Percentiles rank a stretch among this genome's conserved stretches.
Evolutionary conservation across 1,140 invertebrate species (phyloP).

Genomic region (Leptopilina boulardi): DNA sequence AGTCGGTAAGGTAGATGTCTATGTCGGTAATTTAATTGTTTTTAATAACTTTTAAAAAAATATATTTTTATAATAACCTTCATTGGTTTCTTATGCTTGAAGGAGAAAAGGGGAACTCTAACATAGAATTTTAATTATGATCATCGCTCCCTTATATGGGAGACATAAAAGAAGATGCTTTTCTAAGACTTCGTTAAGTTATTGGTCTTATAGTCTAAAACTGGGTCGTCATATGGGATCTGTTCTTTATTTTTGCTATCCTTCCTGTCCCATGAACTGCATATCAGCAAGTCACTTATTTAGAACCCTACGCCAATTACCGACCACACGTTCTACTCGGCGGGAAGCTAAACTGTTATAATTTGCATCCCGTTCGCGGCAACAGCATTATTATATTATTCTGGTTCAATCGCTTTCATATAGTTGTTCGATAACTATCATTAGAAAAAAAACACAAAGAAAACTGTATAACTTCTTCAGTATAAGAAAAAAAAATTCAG

Average conservation of each 20-base stretch:
- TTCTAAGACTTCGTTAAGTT: slow-evolving; percentile 4
- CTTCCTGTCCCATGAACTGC: slow-evolving; percentile 27
- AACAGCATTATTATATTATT: slow-evolving; percentile 21
- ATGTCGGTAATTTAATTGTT: too few relatives aligned
- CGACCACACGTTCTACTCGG: background rate
- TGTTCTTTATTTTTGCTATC: slow-evolving; percentile 3
- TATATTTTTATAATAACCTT: too few relatives aligned
- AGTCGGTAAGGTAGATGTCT: too few relatives aligned
- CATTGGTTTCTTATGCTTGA: too few relatives aligned
- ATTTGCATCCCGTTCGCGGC: slow-evolving; percentile 30
- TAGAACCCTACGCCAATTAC: slow-evolving; percentile 13
- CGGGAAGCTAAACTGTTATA: slow-evolving; percentile 31
- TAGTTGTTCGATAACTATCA: slow-evolving; percentile 16
- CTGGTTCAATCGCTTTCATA: slow-evolving; percentile 21
- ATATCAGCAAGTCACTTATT: slow-evolving; percentile 18
- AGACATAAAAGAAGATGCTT: background rate
- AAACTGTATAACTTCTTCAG: background rate
- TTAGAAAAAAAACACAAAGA: background rate
- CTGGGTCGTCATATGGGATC: slow-evolving; percentile 22
- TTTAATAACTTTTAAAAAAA: background rate
- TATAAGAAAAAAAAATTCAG: background rate
- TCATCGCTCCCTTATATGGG: background rate
- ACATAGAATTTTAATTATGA: background rate
- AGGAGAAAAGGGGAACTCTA: background rate
- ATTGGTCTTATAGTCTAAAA: background rate